Evolutionary conservation across 2,888 invertebrate genomes (phyloP).

Genomic region (Troides helena): DNA sequence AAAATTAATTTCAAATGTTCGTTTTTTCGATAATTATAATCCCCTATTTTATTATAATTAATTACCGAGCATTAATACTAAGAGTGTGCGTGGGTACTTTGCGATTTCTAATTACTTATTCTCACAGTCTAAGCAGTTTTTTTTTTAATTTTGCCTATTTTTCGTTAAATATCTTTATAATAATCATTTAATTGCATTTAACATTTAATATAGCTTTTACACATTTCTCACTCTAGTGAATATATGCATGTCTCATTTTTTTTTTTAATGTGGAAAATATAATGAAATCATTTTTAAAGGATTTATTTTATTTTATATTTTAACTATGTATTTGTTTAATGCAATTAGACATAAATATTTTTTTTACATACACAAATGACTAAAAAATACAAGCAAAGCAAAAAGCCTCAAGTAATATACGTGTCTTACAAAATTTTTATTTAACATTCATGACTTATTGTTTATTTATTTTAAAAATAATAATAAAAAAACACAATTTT

Average conservation of each 20-base stretch:
- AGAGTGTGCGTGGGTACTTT: slow-evolving; percentile 63
- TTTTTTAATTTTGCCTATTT: slow-evolving; percentile 36
- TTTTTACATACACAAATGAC: not conserved
- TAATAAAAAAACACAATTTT: not conserved
- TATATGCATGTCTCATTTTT: slow-evolving; percentile 13
- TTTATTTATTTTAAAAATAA: not conserved
- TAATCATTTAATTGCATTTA: slow-evolving; percentile 31
- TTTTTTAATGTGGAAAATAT: slow-evolving; percentile 18
- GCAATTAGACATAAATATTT: not conserved
- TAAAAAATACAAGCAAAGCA: slow-evolving; percentile 37
- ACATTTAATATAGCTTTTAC: slow-evolving; percentile 30
- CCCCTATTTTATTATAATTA: slow-evolving; percentile 39
- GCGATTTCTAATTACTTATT: slow-evolving; percentile 47
- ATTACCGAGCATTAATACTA: slow-evolving; percentile 41
- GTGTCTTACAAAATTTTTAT: slow-evolving; percentile 7
- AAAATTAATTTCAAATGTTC: not conserved
- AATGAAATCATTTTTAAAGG: slow-evolving; percentile 17
- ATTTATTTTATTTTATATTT: slow-evolving; percentile 22
- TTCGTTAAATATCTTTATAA: slow-evolving; percentile 35
- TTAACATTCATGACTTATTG: not conserved
- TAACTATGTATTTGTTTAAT: slow-evolving; percentile 6
- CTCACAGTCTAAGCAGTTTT: slow-evolving; percentile 57
- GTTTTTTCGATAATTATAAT: slow-evolving; percentile 32
- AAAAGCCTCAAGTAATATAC: slow-evolving; percentile 20
- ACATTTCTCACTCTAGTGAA: slow-evolving; percentile 28